phyloP scores from a whole-genome alignment of 35 echinoderm and acorn worm genomes.

The Hemicentrotus pulcherrimus region DNA sequence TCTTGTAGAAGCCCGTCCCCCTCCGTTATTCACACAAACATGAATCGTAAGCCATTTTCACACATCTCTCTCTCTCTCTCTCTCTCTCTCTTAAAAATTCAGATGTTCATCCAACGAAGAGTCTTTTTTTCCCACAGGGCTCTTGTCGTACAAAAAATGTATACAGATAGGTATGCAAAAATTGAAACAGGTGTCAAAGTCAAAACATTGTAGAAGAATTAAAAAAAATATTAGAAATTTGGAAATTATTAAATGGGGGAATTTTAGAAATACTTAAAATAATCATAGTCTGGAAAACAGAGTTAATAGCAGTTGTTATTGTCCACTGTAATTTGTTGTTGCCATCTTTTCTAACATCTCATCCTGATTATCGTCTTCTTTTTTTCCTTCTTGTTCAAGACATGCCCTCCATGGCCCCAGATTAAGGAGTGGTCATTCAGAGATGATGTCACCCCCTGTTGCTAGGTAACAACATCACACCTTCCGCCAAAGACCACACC shows the following conservation, averaged over 20 bases:
- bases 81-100: not conserved
- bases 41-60: conserved; percentile 18
- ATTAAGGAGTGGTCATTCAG: not conserved
- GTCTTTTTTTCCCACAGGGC: too few species aligned
- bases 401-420: not conserved
- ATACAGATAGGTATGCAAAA: too few species aligned
- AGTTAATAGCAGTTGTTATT: not conserved
- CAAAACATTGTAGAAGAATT: too few species aligned
- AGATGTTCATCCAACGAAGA: too few species aligned
- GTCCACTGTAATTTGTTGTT: not conserved
- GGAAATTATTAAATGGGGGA: too few species aligned
- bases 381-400: not conserved
- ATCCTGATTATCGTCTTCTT: not conserved
- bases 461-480: not conserved
- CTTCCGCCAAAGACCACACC: not conserved
- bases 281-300: not conserved
- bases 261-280: too few species aligned
- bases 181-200: too few species aligned
- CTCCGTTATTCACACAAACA: conserved; percentile 21
- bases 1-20: not conserved
- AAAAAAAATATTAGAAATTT: too few species aligned
- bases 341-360: too few species aligned
- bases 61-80: not conserved
- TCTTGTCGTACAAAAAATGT: too few species aligned
- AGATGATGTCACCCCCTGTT: conserved; percentile 23